These are phyloP conservation scores for Leptopilina drosophilae DNA, from an alignment of 2,888 invertebrate species.

Conservation along the genomic window DNA sequence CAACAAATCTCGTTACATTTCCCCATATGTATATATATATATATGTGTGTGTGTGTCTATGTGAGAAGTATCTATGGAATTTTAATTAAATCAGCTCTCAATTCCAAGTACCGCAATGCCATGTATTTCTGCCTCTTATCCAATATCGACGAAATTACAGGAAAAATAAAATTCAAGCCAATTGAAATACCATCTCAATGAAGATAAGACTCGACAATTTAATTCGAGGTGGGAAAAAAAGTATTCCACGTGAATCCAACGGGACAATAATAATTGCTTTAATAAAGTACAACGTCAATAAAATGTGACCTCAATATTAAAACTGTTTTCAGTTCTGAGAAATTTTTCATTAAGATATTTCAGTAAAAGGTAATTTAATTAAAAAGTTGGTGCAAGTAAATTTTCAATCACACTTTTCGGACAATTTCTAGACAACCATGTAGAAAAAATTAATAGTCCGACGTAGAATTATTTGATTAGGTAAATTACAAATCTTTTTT, in stretches of 20 bases:
- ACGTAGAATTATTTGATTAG: too few relatives aligned
- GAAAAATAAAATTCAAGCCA: conserved; percentile 15
- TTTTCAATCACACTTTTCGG: too few relatives aligned
- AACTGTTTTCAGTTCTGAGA: conserved; percentile 2
- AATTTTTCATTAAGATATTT: background rate
- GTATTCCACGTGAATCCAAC: conserved; percentile 15
- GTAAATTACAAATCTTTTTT: too few relatives aligned
- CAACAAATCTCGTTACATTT: conserved; percentile 23
- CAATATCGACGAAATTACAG: background rate
- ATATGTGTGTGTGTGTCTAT: too few relatives aligned
- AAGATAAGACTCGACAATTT: conserved; percentile 30
- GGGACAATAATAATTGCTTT: conserved; percentile 34
- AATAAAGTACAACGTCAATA: conserved; percentile 8
- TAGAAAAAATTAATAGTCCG: too few relatives aligned
- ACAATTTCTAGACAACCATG: background rate
- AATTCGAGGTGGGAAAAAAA: conserved; percentile 10
- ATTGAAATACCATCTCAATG: conserved; percentile 9
- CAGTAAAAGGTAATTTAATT: background rate
- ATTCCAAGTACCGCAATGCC: background rate
- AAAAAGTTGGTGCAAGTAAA: too few relatives aligned
- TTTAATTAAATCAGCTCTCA: conserved; percentile 18
- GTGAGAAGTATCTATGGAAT: background rate
- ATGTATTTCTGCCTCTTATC: conserved; percentile 1
- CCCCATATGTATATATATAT: background rate
- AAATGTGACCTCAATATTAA: conserved; percentile 5